Evolutionary conservation across 1,140 invertebrate species (phyloP), one percentile per base, ranked within the genome.

Genomic region (Drosophila subpulchrella): DNA sequence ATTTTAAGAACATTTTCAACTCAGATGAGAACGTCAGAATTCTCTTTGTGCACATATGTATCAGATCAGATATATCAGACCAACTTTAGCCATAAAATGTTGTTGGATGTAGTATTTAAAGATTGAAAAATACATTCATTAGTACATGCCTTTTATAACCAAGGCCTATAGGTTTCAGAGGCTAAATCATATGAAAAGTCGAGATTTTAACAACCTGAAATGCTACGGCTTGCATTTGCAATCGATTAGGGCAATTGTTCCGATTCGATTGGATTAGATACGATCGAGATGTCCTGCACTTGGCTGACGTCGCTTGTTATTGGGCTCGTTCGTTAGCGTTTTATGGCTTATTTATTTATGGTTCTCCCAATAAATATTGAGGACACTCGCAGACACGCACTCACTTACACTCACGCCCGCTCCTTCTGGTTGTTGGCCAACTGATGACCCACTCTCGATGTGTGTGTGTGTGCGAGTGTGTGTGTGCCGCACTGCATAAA

Each of bases 401-500:
- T 63, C 27, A 58, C 51, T 30, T 13, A 27, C 13, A 3, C 47
- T 7, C n/a, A 36, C 32, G 5, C 50, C 48, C 30, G 6, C 13
- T 30, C 27, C 27, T 34, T 34, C 27, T 50, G 27, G 12, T 34
- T 51, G 48, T 51, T 51, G 30, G 48, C 48, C 30, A 51, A 51
- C 48, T 51, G 50, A 15, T 63, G 60, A 63, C 60, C 60, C 55
- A 63, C 60, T 63, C 60, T 50, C 20, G 44, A 51, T n/a, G 51
- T 55, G n/a, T 63, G 56, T 48, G 68, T n/a, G 51, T 55, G n/a
- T 63, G 56, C 48, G 68, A 59, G 56, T 71, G 60, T 58, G 56
- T 67, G 60, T 75, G 61, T 83, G 76, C 50, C 61, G 72, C 72
- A 84, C 53, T 70, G 83, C 81, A 84, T 85, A 84, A 77, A 84